A percentile compares a stretch with the other conserved stretches of the same genome.
Conservation (phyloP, 2,113 vertebrate genomes). For the Pithys albifrons region DNA sequence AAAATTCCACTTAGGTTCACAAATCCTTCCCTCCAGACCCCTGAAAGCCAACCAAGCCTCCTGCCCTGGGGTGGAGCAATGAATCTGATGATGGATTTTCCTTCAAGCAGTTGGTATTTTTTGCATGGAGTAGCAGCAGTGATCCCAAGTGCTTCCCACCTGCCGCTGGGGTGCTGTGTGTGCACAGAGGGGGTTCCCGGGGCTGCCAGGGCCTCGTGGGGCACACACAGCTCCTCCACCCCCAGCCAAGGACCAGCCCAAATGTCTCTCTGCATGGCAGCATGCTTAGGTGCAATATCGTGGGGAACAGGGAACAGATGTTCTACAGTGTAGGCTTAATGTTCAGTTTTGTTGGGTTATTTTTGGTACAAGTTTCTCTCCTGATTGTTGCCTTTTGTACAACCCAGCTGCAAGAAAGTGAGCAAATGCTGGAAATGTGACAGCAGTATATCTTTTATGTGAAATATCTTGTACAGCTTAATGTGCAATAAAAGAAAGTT, state of each 20-base stretch:
- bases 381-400: slow-evolving; percentile 81
- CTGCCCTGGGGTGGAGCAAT: slow-evolving; percentile 58
- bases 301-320: slow-evolving; percentile 76
- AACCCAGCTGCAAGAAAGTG: slow-evolving; percentile 78
- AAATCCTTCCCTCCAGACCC: slow-evolving; percentile 64
- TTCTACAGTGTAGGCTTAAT: slow-evolving; percentile 76
- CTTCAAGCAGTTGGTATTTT: slow-evolving; percentile 68
- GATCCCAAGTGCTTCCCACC: slow-evolving; percentile 74
- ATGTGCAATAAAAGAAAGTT: slow-evolving; percentile 88
- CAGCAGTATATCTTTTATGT: slow-evolving; percentile 82
- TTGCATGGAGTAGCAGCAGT: slow-evolving; percentile 76
- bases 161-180: slow-evolving; percentile 67
- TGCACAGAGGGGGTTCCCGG: slow-evolving; percentile 35
- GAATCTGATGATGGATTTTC: slow-evolving; percentile 59
- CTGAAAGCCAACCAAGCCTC: slow-evolving; percentile 8
- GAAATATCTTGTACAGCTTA: slow-evolving; percentile 86
- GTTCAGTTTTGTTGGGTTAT: slow-evolving; percentile 66
- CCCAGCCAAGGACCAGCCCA: slow-evolving; percentile 63
- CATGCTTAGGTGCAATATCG: slow-evolving; percentile 80
- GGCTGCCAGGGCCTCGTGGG: neutral
- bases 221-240: slow-evolving; percentile 60
- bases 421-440: slow-evolving; percentile 80
- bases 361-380: slow-evolving; percentile 76
- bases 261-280: slow-evolving; percentile 75
- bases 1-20: slow-evolving; percentile 59